Base-by-base conservation (phyloP, 2,797 vertebrate species). In the Hypotaenidia philippensis region DNA sequence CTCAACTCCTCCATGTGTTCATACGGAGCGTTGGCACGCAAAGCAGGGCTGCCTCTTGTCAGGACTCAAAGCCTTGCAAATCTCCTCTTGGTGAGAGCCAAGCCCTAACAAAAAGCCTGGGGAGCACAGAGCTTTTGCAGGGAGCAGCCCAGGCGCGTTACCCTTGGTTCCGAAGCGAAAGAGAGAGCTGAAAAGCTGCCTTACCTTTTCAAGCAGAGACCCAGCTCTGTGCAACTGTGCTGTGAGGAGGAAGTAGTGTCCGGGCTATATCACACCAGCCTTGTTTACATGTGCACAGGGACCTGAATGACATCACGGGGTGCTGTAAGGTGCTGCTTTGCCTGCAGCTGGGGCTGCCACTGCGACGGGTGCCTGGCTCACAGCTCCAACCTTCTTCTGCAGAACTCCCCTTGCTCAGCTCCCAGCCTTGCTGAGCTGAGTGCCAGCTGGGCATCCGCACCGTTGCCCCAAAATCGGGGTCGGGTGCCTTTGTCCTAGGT, bases 161-260 rank as follows among this genome's bases (percentile, higher is more conserved):
- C 1, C 0, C 1, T n/a, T 8, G 10, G 49, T 3, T 29, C 40
- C 60, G 26, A 80, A 36, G 15, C 6, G 13, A 1, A 11, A 86
- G 75, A 75, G 57, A 29, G 71, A 45, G n/a, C 6, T 26, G 21
- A 26, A 21, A 44, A 80, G 86, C 88, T 87, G 68, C 26, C 86
- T 96, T 96, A 95, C 85, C 95, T 95, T 41, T 7, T n/a, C 34
- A 5, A 60, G 88, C 59, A 74, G 70, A n/a, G 17, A 81, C 88
- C 22, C 82, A 49, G 96, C 66, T n/a, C 44, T 32, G 93, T 11
- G 57, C 83, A 27, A 47, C 34, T 2, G 56, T 18, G 91, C 49
- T 32, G 61, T 65, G 65, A 69, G 97, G 95, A 98, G 97, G 98
- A 98, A 98, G 97, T 82, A 91, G 29, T 3, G 85, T 19, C 45